Conservation (phyloP, 2,888 invertebrate genomes). For the Scaptomyza flava region DNA sequence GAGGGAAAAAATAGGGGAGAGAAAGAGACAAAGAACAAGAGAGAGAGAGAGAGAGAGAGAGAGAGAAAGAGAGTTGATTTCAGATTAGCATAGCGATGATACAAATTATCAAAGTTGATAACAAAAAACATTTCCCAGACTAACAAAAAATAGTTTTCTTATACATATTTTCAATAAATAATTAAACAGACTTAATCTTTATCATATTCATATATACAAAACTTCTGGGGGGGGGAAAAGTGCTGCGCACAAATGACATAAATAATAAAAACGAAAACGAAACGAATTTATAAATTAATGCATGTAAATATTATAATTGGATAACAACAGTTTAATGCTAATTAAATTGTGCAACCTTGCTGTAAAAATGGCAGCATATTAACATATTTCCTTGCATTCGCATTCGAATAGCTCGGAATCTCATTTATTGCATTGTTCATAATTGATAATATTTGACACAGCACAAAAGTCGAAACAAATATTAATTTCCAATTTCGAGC, state of each 20-base stretch:
- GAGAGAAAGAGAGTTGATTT: not conserved
- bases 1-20: not conserved
- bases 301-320: slow-evolving; percentile 30
- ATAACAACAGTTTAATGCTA: slow-evolving; percentile 41
- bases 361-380: slow-evolving; percentile 31
- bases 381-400: slow-evolving; percentile 30
- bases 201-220: not conserved
- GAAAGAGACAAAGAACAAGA: not conserved
- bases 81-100: slow-evolving; percentile 28
- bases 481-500: slow-evolving; percentile 6
- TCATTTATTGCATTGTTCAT: slow-evolving; percentile 28
- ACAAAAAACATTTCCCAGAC: not conserved
- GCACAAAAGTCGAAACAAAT: slow-evolving; percentile 9
- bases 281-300: not conserved
- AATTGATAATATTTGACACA: slow-evolving; percentile 25
- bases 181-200: slow-evolving; percentile 3
- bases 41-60: not conserved
- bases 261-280: not conserved
- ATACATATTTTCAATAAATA: not conserved
- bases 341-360: slow-evolving; percentile 40
- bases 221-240: not conserved
- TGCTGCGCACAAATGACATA: no score
- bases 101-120: slow-evolving; percentile 16
- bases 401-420: slow-evolving; percentile 14
- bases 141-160: not conserved